A percentile compares a stretch with the other conserved stretches of the same genome.
phyloP scores from a whole-genome alignment of 2,113 vertebrate genomes.

The Petaurus breviceps region DNA sequence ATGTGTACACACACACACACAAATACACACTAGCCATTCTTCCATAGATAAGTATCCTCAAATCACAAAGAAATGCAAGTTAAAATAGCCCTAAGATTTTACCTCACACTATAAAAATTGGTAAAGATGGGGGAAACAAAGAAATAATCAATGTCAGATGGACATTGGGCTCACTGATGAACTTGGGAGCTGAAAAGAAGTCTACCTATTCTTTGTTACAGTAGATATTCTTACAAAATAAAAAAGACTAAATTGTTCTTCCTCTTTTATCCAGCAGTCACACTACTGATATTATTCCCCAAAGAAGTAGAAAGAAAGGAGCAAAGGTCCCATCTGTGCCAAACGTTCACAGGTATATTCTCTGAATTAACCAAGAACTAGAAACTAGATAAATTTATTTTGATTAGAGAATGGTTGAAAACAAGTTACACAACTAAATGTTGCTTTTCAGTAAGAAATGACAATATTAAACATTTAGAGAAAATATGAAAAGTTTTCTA shows the following conservation, averaged over 20 bases:
- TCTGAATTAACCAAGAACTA: background rate
- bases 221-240: background rate
- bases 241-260: background rate
- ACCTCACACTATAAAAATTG: background rate
- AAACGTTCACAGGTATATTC: background rate
- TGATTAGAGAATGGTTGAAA: background rate
- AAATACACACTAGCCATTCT: background rate
- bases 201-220: background rate
- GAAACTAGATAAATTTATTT: background rate
- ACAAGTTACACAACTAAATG: background rate
- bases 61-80: background rate
- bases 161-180: background rate
- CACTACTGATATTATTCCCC: background rate
- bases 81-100: background rate
- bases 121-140: background rate
- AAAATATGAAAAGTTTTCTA: background rate
- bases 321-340: too few species aligned
- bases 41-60: background rate
- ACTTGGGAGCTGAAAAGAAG: background rate
- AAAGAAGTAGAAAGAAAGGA: too few species aligned
- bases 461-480: background rate
- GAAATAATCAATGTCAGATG: background rate
- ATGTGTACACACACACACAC: too few species aligned
- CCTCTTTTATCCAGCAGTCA: too few species aligned
- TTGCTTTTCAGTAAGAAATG: background rate